These are phyloP conservation scores for Bovichtus diacanthus DNA, from an alignment of 2,797 vertebrate genomes.

Conservation along the genomic window DNA sequence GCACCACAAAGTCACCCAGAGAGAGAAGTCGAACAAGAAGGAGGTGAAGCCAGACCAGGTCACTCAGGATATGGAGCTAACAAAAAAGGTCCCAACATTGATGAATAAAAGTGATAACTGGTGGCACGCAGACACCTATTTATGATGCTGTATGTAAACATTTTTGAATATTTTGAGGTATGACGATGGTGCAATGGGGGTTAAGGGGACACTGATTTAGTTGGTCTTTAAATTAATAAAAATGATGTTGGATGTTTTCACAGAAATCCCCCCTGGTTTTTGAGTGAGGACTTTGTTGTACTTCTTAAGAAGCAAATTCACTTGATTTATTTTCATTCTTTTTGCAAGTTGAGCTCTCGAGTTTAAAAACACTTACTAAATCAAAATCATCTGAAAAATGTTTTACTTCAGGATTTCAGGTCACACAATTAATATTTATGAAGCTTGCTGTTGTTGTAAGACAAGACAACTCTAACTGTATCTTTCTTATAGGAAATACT, in stretches of 20 bases:
- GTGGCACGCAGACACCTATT: not conserved
- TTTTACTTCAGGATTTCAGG: not conserved
- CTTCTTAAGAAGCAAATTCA: not conserved
- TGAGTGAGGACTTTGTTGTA: not conserved
- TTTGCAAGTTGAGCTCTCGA: not conserved
- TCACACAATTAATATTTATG: not conserved
- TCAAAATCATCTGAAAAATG: not conserved
- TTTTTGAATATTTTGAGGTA: conserved; percentile 3
- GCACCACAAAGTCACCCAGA: conserved; percentile 49
- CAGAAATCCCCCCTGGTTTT: not conserved
- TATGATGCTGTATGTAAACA: not conserved
- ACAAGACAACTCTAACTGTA: not conserved
- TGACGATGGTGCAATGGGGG: not conserved
- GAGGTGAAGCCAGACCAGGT: conserved; percentile 13
- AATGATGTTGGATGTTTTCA: not conserved
- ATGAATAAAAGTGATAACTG: conserved; percentile 66
- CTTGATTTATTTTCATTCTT: not conserved
- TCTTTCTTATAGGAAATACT: not conserved
- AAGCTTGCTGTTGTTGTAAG: not conserved
- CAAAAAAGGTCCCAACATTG: conserved; percentile 78
- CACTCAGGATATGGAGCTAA: conserved; percentile 65
- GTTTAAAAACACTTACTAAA: not conserved
- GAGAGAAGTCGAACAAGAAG: conserved; percentile 59
- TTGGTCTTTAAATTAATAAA: conserved; percentile 8
- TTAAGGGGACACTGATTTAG: not conserved